Conservation (phyloP, 2,113 vertebrate species). For the Mus spicilegus region DNA sequence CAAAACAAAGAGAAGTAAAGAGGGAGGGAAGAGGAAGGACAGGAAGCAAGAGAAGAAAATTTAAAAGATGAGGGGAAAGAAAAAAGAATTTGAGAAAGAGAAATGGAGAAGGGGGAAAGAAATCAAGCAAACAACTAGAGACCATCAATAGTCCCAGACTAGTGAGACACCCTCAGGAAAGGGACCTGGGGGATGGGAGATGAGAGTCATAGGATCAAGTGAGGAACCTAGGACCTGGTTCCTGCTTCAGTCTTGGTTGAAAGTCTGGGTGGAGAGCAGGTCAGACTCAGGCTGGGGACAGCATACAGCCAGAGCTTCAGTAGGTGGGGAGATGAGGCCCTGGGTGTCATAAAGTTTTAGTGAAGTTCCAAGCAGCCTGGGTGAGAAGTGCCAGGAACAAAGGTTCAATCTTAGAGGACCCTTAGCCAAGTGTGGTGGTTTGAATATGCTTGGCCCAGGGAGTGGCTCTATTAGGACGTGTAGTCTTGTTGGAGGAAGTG, state of each 20-base stretch:
- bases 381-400: neutral
- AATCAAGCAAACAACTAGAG: neutral
- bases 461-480: no score
- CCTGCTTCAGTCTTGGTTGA: neutral
- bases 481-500: no score
- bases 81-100: neutral
- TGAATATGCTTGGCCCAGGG: no score
- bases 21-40: neutral
- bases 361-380: neutral
- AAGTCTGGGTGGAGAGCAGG: neutral
- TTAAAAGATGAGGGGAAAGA: neutral
- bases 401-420: neutral
- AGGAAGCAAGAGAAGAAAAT: neutral
- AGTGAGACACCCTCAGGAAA: no score
- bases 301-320: neutral
- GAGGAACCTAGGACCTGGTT: neutral
- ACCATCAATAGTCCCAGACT: neutral
- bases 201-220: neutral
- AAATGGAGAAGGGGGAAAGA: neutral
- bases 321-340: neutral
- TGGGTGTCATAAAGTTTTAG: neutral
- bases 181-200: neutral
- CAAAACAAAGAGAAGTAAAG: neutral
- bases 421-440: neutral
- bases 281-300: neutral